These are phyloP conservation scores for Cassiopea andromeda DNA, from an alignment of 30 jellyfish, hydroid and myxozoan species.

Conservation along the genomic window DNA sequence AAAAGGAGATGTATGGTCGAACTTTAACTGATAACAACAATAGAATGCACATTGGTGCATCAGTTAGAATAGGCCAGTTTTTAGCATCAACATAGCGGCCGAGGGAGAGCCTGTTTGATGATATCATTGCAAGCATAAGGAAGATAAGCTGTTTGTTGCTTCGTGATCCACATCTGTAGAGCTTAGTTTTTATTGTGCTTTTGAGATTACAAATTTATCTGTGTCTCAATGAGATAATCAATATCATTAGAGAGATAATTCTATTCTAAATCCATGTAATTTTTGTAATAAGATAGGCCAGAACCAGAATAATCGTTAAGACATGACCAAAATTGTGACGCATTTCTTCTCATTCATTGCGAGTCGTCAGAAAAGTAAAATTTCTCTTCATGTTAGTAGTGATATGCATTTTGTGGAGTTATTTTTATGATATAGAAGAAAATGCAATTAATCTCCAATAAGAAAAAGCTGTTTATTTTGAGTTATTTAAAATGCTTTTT, in stretches of 20 bases:
- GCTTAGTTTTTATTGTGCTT: background rate
- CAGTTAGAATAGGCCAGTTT: background rate
- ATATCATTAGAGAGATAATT: background rate
- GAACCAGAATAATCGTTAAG: background rate
- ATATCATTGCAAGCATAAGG: background rate
- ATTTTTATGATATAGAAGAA: no score
- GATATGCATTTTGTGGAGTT: no score
- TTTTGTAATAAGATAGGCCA: background rate
- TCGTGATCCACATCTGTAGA: conserved; percentile 6
- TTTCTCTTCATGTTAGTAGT: no score
- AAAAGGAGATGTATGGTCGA: no score
- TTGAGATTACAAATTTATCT: background rate
- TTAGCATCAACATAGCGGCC: background rate
- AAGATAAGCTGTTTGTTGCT: background rate
- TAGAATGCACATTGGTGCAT: background rate
- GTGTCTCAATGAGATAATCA: background rate
- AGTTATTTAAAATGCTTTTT: no score
- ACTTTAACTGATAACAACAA: no score
- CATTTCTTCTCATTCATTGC: no score
- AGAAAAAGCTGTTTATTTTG: no score
- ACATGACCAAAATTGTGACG: background rate
- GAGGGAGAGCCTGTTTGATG: background rate
- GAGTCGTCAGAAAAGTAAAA: no score
- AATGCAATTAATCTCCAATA: no score
- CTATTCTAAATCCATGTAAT: background rate